These are phyloP conservation scores for Telenomus remus DNA, from an alignment of 1,140 invertebrate species.

Conservation along the genomic window DNA sequence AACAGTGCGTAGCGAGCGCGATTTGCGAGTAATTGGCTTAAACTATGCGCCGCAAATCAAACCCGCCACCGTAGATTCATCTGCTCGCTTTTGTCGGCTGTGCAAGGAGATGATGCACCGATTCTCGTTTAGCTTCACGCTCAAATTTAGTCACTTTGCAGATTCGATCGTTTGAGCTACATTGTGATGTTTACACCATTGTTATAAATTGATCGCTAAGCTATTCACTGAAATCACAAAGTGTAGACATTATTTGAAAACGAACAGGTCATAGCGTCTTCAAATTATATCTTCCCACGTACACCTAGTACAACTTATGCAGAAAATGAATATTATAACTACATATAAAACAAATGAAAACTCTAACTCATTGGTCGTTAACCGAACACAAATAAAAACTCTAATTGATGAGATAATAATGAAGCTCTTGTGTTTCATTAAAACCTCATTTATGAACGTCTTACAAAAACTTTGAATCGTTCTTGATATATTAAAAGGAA, in stretches of 20 bases:
- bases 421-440: too few relatives aligned
- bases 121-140: slow-evolving; percentile 6
- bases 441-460: too few relatives aligned
- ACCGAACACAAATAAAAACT: too few relatives aligned
- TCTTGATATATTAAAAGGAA: neutral
- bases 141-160: slow-evolving; percentile 11
- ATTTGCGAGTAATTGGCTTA: slow-evolving; percentile 74
- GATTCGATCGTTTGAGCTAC: neutral
- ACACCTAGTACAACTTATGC: too few relatives aligned
- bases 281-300: too few relatives aligned
- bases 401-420: too few relatives aligned
- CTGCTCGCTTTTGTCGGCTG: slow-evolving; percentile 29
- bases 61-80: slow-evolving; percentile 56
- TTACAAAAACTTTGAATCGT: too few relatives aligned
- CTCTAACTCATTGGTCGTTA: too few relatives aligned
- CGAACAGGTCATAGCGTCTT: too few relatives aligned
- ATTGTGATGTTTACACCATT: slow-evolving; percentile 10
- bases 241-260: too few relatives aligned
- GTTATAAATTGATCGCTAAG: neutral
- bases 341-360: too few relatives aligned
- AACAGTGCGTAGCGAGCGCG: slow-evolving; percentile 63
- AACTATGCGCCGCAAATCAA: slow-evolving; percentile 74
- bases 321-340: too few relatives aligned
- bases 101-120: slow-evolving; percentile 10
- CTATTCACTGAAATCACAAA: neutral